A percentile compares a stretch with the other conserved stretches of the same genome.
Evolutionary conservation across 2,888 invertebrate genomes (phyloP).

Genomic region (Orchesellides sinensis): DNA sequence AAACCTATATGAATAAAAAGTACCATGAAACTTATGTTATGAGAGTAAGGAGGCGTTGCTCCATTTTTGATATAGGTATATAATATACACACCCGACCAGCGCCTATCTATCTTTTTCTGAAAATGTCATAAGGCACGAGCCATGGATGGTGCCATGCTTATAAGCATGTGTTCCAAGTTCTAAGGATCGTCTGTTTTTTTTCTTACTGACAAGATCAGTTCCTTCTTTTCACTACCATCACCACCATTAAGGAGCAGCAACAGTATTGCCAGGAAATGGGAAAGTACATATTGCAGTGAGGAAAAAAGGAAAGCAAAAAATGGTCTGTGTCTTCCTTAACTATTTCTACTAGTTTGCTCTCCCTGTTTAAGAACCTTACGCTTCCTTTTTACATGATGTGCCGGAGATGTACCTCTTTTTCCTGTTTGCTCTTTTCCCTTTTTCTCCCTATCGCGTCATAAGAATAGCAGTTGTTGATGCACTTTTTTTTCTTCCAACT

Average conservation of each 20-base stretch:
- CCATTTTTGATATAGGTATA: constrained; percentile 35
- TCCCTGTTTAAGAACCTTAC: constrained; percentile 29
- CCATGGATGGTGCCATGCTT: constrained; percentile 20
- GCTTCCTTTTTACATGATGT: constrained; percentile 39
- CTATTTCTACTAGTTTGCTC: constrained; percentile 21
- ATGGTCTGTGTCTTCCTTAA: constrained; percentile 28
- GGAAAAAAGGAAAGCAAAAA: constrained; percentile 49
- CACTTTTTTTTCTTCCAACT: constrained; percentile 23
- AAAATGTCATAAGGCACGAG: constrained; percentile 65
- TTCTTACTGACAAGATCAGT: not conserved
- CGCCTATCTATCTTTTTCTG: constrained; percentile 27
- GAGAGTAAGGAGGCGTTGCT: constrained; percentile 20
- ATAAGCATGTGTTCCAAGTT: constrained; percentile 29
- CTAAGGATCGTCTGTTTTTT: not conserved
- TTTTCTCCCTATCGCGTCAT: not conserved
- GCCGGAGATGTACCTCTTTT: constrained; percentile 60
- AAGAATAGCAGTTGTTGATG: constrained; percentile 42
- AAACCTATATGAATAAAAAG: not conserved
- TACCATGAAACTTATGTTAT: constrained; percentile 2
- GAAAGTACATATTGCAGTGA: constrained; percentile 35
- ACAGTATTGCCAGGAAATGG: constrained; percentile 55
- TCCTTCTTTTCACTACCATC: not conserved
- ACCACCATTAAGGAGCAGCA: constrained; percentile 27
- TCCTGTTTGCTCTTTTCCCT: constrained; percentile 54
- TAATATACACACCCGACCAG: constrained; percentile 14